Evolutionary conservation across 1,140 invertebrate species (phyloP).

Genomic region (Nasonia vitripennis): DNA sequence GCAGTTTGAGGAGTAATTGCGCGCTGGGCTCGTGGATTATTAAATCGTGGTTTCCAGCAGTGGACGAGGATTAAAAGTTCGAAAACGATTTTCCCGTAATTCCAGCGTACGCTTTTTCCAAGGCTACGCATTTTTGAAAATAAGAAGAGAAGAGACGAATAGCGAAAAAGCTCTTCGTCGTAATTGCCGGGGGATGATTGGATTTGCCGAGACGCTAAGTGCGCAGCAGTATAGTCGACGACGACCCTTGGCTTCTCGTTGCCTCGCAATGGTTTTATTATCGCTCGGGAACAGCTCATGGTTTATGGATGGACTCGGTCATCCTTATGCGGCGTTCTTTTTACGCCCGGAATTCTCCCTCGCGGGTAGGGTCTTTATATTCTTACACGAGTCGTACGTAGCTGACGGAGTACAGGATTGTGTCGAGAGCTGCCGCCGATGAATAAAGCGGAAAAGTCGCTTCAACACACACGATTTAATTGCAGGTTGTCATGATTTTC

Average conservation of each 20-base stretch:
- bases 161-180: not conserved
- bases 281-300: not conserved
- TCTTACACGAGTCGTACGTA: not conserved
- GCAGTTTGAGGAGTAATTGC: not conserved
- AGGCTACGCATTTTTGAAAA: not conserved
- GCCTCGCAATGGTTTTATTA: not conserved
- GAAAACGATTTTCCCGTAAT: too few species aligned
- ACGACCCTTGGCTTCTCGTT: not conserved
- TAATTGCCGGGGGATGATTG: conserved; percentile 1
- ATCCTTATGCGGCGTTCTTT: not conserved
- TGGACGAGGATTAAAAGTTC: too few species aligned
- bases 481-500: conserved; percentile 10
- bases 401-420: not conserved
- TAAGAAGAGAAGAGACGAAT: not conserved
- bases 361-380: not conserved
- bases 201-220: not conserved
- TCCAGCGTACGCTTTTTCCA: too few species aligned
- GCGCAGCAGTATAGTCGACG: not conserved
- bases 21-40: not conserved
- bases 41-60: not conserved
- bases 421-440: not conserved
- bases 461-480: not conserved
- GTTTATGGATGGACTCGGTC: conserved; percentile 2
- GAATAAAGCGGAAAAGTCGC: too few species aligned
- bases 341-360: not conserved